Conservation (phyloP, 2,113 vertebrate species). For the Muntiacus muntjak region DNA sequence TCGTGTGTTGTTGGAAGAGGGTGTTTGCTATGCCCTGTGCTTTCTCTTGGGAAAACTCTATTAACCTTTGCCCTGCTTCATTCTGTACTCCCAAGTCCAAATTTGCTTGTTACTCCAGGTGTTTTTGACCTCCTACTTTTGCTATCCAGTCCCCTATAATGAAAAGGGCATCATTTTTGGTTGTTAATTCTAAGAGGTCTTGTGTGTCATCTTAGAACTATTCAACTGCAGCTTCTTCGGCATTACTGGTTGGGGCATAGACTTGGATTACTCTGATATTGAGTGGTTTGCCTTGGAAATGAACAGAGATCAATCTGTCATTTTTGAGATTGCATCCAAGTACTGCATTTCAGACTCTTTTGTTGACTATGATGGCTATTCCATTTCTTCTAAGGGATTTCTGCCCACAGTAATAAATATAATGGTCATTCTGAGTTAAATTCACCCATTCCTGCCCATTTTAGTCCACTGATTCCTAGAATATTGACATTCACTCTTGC, state of each 20-base stretch:
- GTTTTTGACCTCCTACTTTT: background rate
- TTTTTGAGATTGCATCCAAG: background rate
- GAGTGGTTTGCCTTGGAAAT: background rate
- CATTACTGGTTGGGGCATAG: background rate
- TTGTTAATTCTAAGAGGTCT: background rate
- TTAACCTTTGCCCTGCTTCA: background rate
- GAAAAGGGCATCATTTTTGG: background rate
- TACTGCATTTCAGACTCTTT: background rate
- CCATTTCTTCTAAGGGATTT: background rate
- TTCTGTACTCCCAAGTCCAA: background rate
- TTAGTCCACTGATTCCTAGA: background rate
- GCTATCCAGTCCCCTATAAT: background rate
- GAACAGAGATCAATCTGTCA: background rate
- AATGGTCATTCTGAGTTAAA: background rate
- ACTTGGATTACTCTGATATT: background rate
- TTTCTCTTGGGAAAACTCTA: background rate
- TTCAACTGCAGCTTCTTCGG: background rate
- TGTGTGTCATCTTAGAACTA: background rate
- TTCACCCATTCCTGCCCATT: background rate
- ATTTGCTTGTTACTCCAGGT: background rate
- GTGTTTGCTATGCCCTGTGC: background rate
- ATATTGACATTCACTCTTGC: background rate
- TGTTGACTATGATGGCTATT: background rate
- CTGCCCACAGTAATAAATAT: background rate
- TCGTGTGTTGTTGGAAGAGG: background rate